Evolutionary conservation across 2,113 vertebrate genomes (phyloP).

Genomic region (Carassius carassius): DNA sequence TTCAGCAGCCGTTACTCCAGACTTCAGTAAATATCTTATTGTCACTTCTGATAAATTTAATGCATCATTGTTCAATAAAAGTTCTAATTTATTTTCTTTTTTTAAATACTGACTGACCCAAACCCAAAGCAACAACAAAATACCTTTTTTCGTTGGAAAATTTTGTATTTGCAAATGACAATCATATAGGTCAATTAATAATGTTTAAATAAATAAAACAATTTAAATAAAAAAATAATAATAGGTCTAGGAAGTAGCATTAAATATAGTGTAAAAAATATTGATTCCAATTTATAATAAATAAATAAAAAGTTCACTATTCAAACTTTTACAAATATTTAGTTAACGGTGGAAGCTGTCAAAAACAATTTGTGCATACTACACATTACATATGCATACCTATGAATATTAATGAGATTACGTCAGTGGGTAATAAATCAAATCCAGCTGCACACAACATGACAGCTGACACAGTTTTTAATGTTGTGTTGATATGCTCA

Average conservation of each 20-base stretch:
- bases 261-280: not conserved
- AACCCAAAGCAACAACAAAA: not conserved
- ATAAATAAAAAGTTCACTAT: not conserved
- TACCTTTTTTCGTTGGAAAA: not conserved
- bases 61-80: not conserved
- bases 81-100: not conserved
- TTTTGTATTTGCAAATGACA: not conserved
- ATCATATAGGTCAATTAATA: not conserved
- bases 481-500: not conserved
- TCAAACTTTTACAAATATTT: not conserved
- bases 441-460: not conserved
- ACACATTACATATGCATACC: not conserved
- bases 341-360: not conserved
- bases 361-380: not conserved
- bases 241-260: too few relatives aligned
- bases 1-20: not conserved
- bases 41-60: not conserved
- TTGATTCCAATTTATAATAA: not conserved
- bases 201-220: too few relatives aligned
- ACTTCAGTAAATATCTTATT: not conserved
- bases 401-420: not conserved
- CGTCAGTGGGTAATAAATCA: not conserved
- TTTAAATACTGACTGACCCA: not conserved
- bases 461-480: constrained; percentile 3
- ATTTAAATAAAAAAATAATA: too few relatives aligned